phyloP scores from a whole-genome alignment of 2,113 vertebrate species.

The zebrafish (Danio rerio) region GRCz12tu NC_133198.1:27190001-27190500 shows the following conservation, averaged over 20 bases:
- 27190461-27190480: too few species aligned
- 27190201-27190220: conserved; percentile 92
- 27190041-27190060: too few species aligned
- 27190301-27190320: conserved; percentile 39
- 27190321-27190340: conserved; percentile 43
- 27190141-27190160: not conserved
- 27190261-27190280: conserved; percentile 43
- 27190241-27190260: conserved; percentile 68
- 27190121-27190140: too few species aligned
- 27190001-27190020: too few species aligned
- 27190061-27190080: not conserved
- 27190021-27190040: too few species aligned
- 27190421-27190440: too few species aligned
- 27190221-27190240: conserved; percentile 83
- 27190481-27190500: too few species aligned
- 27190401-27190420: not conserved
- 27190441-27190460: too few species aligned
- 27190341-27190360: conserved; percentile 36
- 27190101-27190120: too few species aligned
- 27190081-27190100: too few species aligned
- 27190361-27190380: conserved; percentile 42
- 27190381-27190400: conserved; percentile 62
- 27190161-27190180: conserved; percentile 71
- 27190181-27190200: conserved; percentile 93
- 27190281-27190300: conserved; percentile 47